A percentile compares a stretch with the other conserved stretches of the same genome.
phyloP scores from a whole-genome alignment of 2,797 vertebrate species.

The Microtus californicus region DNA sequence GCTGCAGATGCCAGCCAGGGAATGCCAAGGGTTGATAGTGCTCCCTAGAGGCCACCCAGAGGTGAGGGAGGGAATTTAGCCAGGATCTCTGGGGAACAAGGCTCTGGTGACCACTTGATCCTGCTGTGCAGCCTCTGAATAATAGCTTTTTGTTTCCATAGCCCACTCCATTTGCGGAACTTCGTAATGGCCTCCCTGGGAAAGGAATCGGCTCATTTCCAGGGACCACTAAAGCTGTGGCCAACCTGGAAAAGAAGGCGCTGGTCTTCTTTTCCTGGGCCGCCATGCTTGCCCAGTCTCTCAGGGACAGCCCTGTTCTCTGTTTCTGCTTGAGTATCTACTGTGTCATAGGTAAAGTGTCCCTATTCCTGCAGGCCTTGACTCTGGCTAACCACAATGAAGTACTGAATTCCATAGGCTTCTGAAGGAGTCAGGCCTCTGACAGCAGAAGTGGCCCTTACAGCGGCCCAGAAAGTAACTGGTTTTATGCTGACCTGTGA shows the following conservation, averaged over 20 bases:
- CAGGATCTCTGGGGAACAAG: neutral
- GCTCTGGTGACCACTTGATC: neutral
- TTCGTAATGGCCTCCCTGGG: neutral
- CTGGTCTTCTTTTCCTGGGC: neutral
- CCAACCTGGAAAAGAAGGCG: rapidly evolving
- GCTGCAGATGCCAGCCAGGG: neutral
- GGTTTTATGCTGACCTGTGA: neutral
- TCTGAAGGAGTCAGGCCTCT: neutral
- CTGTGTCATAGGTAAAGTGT: neutral
- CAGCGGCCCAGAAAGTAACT: neutral
- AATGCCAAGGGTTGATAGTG: rapidly evolving
- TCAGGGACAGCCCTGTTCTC: neutral
- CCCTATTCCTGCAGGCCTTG: neutral
- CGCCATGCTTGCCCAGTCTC: rapidly evolving
- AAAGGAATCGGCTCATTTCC: neutral
- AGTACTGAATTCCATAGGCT: slow-evolving; percentile 10
- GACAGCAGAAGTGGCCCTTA: neutral
- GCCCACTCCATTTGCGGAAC: too few relatives aligned
- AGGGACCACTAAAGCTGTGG: neutral
- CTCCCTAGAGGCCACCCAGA: neutral
- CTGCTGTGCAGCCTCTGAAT: neutral
- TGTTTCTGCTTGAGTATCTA: neutral
- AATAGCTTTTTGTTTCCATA: neutral
- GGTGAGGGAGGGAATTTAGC: neutral
- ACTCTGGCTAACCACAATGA: neutral